Evolutionary conservation across 2,888 invertebrate genomes (phyloP), one percentile per base, ranked within the genome.

Genomic region (Serrognathus titanus): DNA sequence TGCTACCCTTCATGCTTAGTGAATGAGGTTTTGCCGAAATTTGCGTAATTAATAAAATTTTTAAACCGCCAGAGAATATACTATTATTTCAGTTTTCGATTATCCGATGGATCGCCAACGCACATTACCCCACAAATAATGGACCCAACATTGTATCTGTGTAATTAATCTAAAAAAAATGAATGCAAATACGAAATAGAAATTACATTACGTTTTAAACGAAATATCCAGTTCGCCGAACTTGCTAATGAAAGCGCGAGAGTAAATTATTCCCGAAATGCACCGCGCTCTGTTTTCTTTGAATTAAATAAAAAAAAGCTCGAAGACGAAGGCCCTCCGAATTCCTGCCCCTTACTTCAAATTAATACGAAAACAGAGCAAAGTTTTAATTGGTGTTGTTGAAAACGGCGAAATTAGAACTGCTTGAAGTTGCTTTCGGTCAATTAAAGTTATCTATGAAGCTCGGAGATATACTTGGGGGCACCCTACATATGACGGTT

Each of bases 351-450:
- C 6, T 43, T 20, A 3, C 43, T 13, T 11, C 12, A 11, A 43
- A 43, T 11, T 13, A 3, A 13, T 11, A 10, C 11, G 16, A 43
- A 43, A 43, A 20, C 12, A 7, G n/a, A 16, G 9, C 10, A 43
- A 43, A 43, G 16, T 43, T 43, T 43, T 43, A 43, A 43, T 43
- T 43, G 20, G 20, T 8, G 16, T 43, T 43, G 43, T 43, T 43
- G 10, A 10, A 43, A 43, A 43, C 43, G 2, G 11, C 20, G 6
- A 11, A 43, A 43, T 20, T 43, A 11, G 43, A 43, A 3, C 16
- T 16, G 16, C 2, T 2, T 16, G 16, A 16, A 16, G 43, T 43
- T 43, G 13, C 43, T 13, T 43, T 43, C 43, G 43, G 43, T 12
- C 43, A 13, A 43, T 43, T 43, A n/a, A 16, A 43, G 16, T 43